Percentiles rank a stretch among this genome's conserved stretches.
Conservation (phyloP, 2,797 vertebrate genomes). For the Orestias chungarensis region DNA sequence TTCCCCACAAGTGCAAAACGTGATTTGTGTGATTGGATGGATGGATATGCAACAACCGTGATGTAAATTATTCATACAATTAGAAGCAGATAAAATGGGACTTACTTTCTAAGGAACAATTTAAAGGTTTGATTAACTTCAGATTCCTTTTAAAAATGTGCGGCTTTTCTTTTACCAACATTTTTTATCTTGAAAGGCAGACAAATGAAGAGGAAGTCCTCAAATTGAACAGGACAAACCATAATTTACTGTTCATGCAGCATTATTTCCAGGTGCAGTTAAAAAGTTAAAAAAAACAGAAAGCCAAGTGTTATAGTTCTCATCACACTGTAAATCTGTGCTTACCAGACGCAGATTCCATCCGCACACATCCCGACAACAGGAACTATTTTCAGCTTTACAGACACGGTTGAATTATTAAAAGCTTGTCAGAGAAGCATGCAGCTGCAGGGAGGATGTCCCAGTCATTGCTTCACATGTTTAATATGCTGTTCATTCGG, state of each 20-base stretch:
- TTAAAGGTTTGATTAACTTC: not conserved
- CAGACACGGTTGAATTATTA: not conserved
- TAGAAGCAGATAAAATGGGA: no score
- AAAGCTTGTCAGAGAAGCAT: not conserved
- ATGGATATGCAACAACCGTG: no score
- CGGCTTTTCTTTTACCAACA: not conserved
- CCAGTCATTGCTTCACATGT: not conserved
- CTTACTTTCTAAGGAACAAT: not conserved
- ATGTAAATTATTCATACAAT: no score
- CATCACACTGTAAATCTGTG: constrained; percentile 5
- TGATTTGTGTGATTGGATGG: no score
- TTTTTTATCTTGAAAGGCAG: no score
- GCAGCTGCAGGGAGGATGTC: no score
- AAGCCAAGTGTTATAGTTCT: not conserved
- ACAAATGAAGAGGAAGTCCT: no score
- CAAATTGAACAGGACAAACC: no score
- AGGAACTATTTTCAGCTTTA: constrained; percentile 36
- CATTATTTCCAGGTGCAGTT: not conserved
- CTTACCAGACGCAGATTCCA: constrained; percentile 26
- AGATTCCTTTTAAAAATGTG: not conserved
- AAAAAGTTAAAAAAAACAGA: not conserved
- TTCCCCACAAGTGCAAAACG: no score
- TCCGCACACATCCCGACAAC: constrained; percentile 16
- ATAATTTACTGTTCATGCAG: not conserved
- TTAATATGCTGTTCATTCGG: not conserved